Percentiles rank a stretch among this genome's conserved stretches.
These are phyloP conservation scores for Pollenia angustigena DNA, from an alignment of 2,888 invertebrate genomes.

Conservation along the genomic window DNA sequence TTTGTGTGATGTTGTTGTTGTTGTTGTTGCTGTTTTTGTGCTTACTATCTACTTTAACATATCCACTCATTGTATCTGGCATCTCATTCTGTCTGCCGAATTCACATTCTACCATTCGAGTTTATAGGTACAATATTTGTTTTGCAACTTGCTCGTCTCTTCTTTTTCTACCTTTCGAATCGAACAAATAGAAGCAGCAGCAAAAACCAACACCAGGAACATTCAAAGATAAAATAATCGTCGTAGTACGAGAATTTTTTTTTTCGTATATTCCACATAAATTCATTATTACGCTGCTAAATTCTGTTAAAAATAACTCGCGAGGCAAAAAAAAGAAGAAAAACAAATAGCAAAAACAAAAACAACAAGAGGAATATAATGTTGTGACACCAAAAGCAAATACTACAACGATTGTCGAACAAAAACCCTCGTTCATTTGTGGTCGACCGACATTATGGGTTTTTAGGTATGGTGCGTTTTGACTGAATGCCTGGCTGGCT, in stretches of 20 bases:
- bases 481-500: constrained; percentile 45
- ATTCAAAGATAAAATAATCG: constrained; percentile 13
- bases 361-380: constrained; percentile 49
- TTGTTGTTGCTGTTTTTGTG: constrained; percentile 54
- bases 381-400: constrained; percentile 72
- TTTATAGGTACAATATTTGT: constrained; percentile 16
- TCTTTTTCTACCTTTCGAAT: constrained; percentile 46
- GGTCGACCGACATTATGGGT: constrained; percentile 71
- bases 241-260: constrained; percentile 14
- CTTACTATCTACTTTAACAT: constrained; percentile 69
- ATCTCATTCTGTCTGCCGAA: constrained; percentile 74
- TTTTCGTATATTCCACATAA: constrained; percentile 7
- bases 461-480: constrained; percentile 43
- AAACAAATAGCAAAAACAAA: constrained; percentile 32
- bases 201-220: constrained; percentile 55
- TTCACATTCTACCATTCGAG: constrained; percentile 49
- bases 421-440: constrained; percentile 72
- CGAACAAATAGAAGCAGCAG: constrained; percentile 65
- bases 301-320: constrained; percentile 56
- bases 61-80: constrained; percentile 71
- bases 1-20: constrained; percentile 45
- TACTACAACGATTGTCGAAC: constrained; percentile 60
- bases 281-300: constrained; percentile 30
- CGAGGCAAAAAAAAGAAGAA: constrained; percentile 40
- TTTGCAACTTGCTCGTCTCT: constrained; percentile 51